Evolutionary conservation across 2,113 vertebrate genomes (phyloP).

Genomic region (Petrocephalus zakoni): DNA sequence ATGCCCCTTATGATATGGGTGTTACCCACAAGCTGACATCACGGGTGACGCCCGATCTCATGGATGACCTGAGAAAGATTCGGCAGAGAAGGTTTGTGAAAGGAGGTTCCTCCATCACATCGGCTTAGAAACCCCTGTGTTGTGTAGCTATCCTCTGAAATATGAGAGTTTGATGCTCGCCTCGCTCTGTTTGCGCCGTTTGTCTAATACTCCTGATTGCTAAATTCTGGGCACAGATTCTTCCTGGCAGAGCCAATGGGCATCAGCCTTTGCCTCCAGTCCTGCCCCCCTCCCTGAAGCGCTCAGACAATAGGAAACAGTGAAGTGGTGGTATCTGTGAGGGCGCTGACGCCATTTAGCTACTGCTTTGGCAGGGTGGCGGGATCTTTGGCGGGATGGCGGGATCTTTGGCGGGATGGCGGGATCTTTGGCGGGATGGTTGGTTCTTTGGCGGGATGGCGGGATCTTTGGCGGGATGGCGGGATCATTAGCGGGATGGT

Average conservation of each 20-base stretch:
- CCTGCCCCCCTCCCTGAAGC: not conserved
- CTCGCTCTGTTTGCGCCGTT: not conserved
- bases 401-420: no score
- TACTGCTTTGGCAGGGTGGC: not conserved
- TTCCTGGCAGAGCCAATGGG: not conserved
- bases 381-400: no score
- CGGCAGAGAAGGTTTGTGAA: not conserved
- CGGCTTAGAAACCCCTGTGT: not conserved
- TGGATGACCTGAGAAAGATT: not conserved
- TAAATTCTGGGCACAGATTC: not conserved
- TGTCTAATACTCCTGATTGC: not conserved
- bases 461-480: no score
- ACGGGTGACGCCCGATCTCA: not conserved
- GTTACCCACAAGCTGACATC: not conserved
- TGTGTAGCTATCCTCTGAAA: not conserved
- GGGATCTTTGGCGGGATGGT: no score
- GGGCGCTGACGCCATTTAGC: not conserved
- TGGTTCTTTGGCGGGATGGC: no score
- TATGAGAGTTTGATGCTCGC: not conserved
- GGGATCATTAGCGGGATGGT: no score
- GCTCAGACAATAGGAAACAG: conserved; percentile 1
- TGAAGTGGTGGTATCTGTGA: conserved; percentile 4
- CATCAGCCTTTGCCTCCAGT: not conserved
- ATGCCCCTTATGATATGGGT: not conserved
- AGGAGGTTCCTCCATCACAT: not conserved